Percentiles rank a stretch among this genome's conserved stretches.
Evolutionary conservation across 2,888 invertebrate genomes (phyloP).

Genomic region (Phaedon cochleariae): DNA sequence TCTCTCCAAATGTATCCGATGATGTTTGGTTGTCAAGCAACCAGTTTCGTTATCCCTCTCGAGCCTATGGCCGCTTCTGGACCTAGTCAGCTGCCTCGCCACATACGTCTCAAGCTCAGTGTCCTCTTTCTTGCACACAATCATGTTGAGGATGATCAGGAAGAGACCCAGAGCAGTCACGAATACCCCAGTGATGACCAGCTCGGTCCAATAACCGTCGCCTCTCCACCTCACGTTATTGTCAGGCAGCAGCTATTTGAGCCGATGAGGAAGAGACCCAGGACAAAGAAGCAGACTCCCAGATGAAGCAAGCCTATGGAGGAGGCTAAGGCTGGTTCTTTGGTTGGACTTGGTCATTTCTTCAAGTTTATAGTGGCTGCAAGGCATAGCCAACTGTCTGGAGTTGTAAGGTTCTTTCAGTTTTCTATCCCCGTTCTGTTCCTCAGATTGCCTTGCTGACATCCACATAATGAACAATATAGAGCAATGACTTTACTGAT

Average conservation of each 20-base stretch:
- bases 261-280: conserved; percentile 84
- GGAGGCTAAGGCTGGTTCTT: too few relatives aligned
- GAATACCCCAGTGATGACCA: conserved; percentile 81
- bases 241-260: conserved; percentile 83
- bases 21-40: conserved; percentile 77
- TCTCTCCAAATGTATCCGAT: conserved; percentile 67
- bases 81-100: conserved; percentile 82
- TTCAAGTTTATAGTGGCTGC: too few relatives aligned
- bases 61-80: conserved; percentile 80
- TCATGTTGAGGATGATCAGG: conserved; percentile 78
- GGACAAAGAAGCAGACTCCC: conserved; percentile 71
- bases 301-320: conserved; percentile 82
- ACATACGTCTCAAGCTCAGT: conserved; percentile 86
- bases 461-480: too few relatives aligned
- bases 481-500: too few relatives aligned
- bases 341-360: too few relatives aligned
- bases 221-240: conserved; percentile 76
- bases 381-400: too few relatives aligned
- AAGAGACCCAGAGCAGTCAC: conserved; percentile 80
- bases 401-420: too few relatives aligned
- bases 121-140: conserved; percentile 83
- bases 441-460: too few relatives aligned
- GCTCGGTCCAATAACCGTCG: conserved; percentile 85
- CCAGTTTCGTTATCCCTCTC: conserved; percentile 86
- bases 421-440: too few relatives aligned